Evolutionary conservation across 2,797 vertebrate genomes (phyloP).

Genomic region (Hirundo rustica): DNA sequence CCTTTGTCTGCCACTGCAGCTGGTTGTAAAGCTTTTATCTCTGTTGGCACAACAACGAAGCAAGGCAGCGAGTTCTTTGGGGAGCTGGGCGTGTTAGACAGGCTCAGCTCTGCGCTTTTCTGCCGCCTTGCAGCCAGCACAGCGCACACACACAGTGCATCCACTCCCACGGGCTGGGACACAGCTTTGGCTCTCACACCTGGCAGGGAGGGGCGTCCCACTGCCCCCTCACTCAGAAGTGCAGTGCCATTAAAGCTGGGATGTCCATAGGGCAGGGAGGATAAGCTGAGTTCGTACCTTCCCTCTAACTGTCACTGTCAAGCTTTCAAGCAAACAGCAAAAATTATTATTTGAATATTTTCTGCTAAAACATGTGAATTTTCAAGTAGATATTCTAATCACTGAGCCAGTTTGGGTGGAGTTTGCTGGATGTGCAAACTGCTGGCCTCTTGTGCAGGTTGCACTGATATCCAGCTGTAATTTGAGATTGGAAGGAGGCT

Average conservation of each 20-base stretch:
- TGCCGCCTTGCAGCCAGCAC: neutral
- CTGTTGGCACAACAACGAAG: neutral
- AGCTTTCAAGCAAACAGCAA: neutral
- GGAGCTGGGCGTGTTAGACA: neutral
- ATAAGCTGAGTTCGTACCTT: neutral
- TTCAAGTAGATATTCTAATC: neutral
- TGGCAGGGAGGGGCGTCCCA: neutral
- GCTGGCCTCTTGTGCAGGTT: neutral
- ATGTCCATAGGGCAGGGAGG: neutral
- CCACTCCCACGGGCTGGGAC: accelerated
- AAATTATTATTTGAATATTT: neutral
- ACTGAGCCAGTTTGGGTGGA: neutral
- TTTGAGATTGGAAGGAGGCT: neutral
- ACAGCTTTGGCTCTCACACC: neutral
- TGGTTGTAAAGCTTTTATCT: neutral
- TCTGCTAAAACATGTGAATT: neutral
- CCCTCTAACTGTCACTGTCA: neutral
- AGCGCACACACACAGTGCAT: neutral
- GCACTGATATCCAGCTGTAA: neutral
- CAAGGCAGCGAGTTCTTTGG: neutral
- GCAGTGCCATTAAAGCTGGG: neutral
- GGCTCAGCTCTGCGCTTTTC: neutral
- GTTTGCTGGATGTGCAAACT: neutral
- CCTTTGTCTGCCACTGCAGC: neutral
- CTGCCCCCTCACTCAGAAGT: neutral